phyloP scores from a whole-genome alignment of 2,113 vertebrate genomes.

The Amphiprion ocellaris region DNA sequence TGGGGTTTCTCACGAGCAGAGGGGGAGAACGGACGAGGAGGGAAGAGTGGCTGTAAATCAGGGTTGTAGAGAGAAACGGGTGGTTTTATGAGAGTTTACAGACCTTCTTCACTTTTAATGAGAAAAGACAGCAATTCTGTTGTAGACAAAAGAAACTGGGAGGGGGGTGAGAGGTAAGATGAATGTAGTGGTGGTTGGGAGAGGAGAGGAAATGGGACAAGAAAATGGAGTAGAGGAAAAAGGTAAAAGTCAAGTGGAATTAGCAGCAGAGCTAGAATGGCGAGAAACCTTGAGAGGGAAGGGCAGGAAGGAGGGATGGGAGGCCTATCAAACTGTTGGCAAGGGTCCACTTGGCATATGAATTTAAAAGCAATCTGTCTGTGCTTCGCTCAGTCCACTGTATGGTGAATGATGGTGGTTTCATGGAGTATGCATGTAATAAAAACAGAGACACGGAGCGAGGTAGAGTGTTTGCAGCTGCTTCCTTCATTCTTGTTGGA shows the following conservation, averaged over 20 bases:
- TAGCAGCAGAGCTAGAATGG: constrained; percentile 47
- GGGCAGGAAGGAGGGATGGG: constrained; percentile 51
- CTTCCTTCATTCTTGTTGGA: constrained; percentile 58
- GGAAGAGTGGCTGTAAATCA: constrained; percentile 66
- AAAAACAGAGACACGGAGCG: constrained; percentile 13
- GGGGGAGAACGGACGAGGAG: constrained; percentile 5
- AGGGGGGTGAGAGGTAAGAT: constrained; percentile 1
- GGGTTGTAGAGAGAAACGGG: constrained; percentile 56
- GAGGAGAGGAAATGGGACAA: constrained; percentile 23
- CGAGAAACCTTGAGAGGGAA: constrained; percentile 44
- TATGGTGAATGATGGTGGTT: constrained; percentile 30
- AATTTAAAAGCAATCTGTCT: constrained; percentile 48
- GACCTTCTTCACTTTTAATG: constrained; percentile 73
- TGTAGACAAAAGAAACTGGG: constrained; percentile 43
- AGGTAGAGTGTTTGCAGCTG: constrained; percentile 70
- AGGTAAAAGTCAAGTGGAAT: constrained; percentile 60
- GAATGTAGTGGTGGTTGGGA: constrained; percentile 1
- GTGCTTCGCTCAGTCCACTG: constrained; percentile 8
- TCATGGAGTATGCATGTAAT: constrained; percentile 19
- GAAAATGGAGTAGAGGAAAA: constrained; percentile 20
- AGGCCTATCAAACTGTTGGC: constrained; percentile 57
- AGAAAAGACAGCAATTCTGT: constrained; percentile 71
- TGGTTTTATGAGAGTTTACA: constrained; percentile 79
- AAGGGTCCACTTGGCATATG: constrained; percentile 51
- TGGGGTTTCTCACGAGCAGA: constrained; percentile 58